Evolutionary conservation across 2,888 invertebrate genomes (phyloP).

Genomic region (Temnothorax ravouxi): DNA sequence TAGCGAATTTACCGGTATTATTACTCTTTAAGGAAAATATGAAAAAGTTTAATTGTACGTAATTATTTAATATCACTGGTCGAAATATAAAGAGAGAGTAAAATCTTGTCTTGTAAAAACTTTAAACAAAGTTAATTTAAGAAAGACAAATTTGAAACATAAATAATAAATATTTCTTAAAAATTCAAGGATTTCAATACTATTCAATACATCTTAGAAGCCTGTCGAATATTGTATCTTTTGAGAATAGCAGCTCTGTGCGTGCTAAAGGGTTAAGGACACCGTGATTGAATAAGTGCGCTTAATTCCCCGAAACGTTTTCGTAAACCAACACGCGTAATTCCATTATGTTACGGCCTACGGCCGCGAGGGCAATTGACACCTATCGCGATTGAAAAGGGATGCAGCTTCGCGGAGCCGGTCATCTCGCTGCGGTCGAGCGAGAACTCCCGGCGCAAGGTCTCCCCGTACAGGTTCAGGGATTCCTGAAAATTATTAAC

Average conservation of each 20-base stretch:
- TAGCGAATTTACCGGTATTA: not conserved
- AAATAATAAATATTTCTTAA: not conserved
- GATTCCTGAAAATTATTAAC: slow-evolving; percentile 80
- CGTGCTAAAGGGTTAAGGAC: slow-evolving; percentile 3
- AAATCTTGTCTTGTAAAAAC: not conserved
- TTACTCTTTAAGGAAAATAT: not conserved
- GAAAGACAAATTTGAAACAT: not conserved
- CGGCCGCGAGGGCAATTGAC: slow-evolving; percentile 50
- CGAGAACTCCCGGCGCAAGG: slow-evolving; percentile 24
- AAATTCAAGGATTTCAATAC: not conserved
- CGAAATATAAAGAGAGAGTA: not conserved
- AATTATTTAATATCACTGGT: slow-evolving; percentile 4
- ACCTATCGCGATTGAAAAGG: slow-evolving; percentile 58
- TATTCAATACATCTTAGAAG: not conserved
- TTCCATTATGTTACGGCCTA: slow-evolving; percentile 15
- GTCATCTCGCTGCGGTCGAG: not conserved
- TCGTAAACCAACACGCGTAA: slow-evolving; percentile 60
- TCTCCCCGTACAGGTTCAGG: slow-evolving; percentile 54
- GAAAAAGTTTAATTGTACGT: not conserved
- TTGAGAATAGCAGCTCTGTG: not conserved
- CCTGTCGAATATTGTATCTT: not conserved
- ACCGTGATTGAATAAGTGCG: slow-evolving; percentile 34
- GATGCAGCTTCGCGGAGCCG: slow-evolving; percentile 21
- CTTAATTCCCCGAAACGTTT: slow-evolving; percentile 59
- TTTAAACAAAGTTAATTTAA: not conserved